Percentiles rank a stretch among this genome's conserved stretches.
These are phyloP conservation scores for Strigamia maritima DNA, from an alignment of 2,888 invertebrate genomes.

Conservation along the genomic window DNA sequence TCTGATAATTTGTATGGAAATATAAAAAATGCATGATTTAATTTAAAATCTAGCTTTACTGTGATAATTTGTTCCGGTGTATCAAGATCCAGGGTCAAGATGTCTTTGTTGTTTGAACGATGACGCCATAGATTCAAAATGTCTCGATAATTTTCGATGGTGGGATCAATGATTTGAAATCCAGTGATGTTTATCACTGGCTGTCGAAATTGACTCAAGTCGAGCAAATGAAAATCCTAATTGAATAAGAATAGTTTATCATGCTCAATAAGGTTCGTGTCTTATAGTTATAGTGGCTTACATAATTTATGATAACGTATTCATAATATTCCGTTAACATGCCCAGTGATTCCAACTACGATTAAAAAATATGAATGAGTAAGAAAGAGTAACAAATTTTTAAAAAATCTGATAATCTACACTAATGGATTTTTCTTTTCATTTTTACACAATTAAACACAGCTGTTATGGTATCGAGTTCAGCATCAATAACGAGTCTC, in stretches of 20 bases:
- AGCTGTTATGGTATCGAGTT: background rate
- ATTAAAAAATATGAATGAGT: background rate
- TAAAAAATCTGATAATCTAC: background rate
- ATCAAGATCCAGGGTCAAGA: background rate
- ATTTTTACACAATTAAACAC: background rate
- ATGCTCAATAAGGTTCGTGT: background rate
- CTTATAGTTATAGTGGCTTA: background rate
- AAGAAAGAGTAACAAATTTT: background rate
- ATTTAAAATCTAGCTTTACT: background rate
- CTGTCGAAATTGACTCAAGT: slow-evolving; percentile 41
- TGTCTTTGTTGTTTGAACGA: background rate
- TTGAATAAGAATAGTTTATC: background rate
- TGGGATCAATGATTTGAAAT: slow-evolving; percentile 42
- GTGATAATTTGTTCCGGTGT: background rate
- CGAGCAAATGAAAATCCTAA: slow-evolving; percentile 43
- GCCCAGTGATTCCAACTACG: background rate
- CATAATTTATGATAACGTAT: slow-evolving; percentile 19
- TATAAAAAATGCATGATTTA: background rate
- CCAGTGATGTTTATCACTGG: slow-evolving; percentile 43
- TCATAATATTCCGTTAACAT: slow-evolving; percentile 19
- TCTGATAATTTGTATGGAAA: slow-evolving; percentile 46
- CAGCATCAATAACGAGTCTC: slow-evolving; percentile 75
- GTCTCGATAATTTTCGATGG: background rate
- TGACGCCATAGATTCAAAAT: background rate
- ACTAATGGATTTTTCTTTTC: background rate